These are phyloP conservation scores for Diplosoma virens DNA, from an alignment of 23 tunicate genomes.

Conservation along the genomic window DNA sequence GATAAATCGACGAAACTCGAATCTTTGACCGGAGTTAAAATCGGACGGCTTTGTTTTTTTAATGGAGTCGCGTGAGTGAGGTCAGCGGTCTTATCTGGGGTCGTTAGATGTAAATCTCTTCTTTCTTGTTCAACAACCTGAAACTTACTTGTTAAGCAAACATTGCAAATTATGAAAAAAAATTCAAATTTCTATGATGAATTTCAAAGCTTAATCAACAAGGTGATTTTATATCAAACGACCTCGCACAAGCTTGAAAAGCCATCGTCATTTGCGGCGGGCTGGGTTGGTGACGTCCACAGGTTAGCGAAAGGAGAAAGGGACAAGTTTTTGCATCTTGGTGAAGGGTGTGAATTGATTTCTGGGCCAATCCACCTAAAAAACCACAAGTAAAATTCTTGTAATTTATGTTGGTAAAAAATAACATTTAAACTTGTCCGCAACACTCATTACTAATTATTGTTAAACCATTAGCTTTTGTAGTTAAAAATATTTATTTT, in stretches of 20 bases:
- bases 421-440: no score
- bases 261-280: conserved; percentile 8
- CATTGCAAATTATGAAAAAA: neutral
- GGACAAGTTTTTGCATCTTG: neutral
- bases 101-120: conserved; percentile 32
- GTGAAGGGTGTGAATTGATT: neutral
- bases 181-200: neutral
- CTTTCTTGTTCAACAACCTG: conserved; percentile 67
- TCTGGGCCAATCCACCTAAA: conserved; percentile 55
- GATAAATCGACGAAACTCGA: neutral
- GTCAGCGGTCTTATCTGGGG: conserved; percentile 31
- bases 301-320: conserved; percentile 34
- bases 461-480: no score
- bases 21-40: conserved; percentile 34
- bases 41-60: neutral
- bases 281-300: conserved; percentile 46
- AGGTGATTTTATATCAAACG: neutral
- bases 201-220: no score
- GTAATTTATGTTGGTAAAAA: no score
- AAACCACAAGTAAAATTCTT: neutral
- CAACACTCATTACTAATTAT: no score
- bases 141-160: neutral
- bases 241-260: conserved; percentile 37
- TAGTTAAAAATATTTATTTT: no score
- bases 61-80: conserved; percentile 21